A percentile compares a stretch with the other conserved stretches of the same genome.
phyloP scores from a whole-genome alignment of 2,888 invertebrate genomes.

The Pseudoips prasinana region DNA sequence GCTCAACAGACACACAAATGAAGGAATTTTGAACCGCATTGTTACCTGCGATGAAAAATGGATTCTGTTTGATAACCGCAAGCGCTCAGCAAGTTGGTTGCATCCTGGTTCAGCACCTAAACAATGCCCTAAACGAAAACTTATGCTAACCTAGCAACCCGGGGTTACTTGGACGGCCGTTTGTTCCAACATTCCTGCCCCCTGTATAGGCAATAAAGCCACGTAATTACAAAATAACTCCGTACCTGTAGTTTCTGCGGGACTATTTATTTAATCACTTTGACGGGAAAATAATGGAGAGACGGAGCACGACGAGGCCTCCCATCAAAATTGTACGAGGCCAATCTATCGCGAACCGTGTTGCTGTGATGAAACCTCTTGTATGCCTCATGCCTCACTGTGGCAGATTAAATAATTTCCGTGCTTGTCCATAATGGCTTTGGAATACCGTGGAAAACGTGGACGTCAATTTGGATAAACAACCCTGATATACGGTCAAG shows the following conservation, averaged over 20 bases:
- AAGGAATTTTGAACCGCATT: too few relatives aligned
- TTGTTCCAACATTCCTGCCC: slow-evolving; percentile 60
- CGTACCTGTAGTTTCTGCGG: slow-evolving; percentile 52
- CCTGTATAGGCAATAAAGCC: slow-evolving; percentile 69
- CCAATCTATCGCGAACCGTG: slow-evolving; percentile 61
- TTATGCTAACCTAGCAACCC: too few relatives aligned
- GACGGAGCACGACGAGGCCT: slow-evolving; percentile 42
- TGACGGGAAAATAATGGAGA: slow-evolving; percentile 77
- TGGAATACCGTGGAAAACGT: slow-evolving; percentile 10
- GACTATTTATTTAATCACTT: slow-evolving; percentile 81
- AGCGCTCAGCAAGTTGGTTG: too few relatives aligned
- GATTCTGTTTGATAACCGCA: too few relatives aligned
- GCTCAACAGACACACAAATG: too few relatives aligned
- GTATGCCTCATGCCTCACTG: slow-evolving; percentile 23
- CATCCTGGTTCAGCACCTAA: too few relatives aligned
- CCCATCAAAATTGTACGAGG: slow-evolving; percentile 61
- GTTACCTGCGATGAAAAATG: too few relatives aligned
- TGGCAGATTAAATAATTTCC: slow-evolving; percentile 60
- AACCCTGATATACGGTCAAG: slow-evolving; percentile 12
- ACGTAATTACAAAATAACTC: slow-evolving; percentile 78
- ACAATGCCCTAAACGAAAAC: too few relatives aligned
- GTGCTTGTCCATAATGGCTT: slow-evolving; percentile 37
- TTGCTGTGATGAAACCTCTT: slow-evolving; percentile 46
- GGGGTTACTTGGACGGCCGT: slow-evolving; percentile 36
- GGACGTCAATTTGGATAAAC: slow-evolving; percentile 22